Evolutionary conservation across 2,888 invertebrate genomes (phyloP).

Genomic region (Dicranocentrus wangi): DNA sequence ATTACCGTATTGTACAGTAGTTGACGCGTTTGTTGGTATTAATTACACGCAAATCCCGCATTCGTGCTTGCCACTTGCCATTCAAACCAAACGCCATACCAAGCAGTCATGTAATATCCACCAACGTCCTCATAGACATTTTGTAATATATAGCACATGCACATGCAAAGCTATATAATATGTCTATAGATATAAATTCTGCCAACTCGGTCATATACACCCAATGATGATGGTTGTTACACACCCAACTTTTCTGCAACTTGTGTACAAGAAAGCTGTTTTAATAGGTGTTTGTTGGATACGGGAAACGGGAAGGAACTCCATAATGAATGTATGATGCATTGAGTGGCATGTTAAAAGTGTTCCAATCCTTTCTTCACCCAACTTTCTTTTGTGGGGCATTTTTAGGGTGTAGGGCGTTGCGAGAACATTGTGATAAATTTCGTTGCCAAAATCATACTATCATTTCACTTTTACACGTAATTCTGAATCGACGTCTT

Average conservation of each 20-base stretch:
- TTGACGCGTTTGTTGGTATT: constrained; percentile 45
- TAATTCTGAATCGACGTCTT: neutral
- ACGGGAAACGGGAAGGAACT: no score
- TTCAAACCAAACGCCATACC: constrained; percentile 35
- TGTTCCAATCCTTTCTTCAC: constrained; percentile 6
- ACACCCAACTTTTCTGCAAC: no score
- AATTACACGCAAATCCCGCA: constrained; percentile 56
- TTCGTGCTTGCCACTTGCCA: constrained; percentile 48
- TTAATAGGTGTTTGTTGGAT: no score
- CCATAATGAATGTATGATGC: constrained; percentile 4
- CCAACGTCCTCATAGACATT: no score
- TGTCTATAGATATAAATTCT: no score
- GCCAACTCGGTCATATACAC: no score
- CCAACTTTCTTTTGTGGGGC: constrained; percentile 31
- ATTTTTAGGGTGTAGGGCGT: constrained; percentile 41
- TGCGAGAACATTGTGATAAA: constrained; percentile 39
- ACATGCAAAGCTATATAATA: no score
- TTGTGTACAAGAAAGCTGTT: no score
- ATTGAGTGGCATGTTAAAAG: neutral
- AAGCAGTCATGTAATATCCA: constrained; percentile 6
- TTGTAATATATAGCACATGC: no score
- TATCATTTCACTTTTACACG: neutral
- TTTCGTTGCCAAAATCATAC: constrained; percentile 32
- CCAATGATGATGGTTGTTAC: no score
- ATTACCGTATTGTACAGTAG: neutral